Evolutionary conservation across 2,888 invertebrate species (phyloP), one percentile per base, ranked within the genome.

Genomic region (Pristionchus japonicus): DNA sequence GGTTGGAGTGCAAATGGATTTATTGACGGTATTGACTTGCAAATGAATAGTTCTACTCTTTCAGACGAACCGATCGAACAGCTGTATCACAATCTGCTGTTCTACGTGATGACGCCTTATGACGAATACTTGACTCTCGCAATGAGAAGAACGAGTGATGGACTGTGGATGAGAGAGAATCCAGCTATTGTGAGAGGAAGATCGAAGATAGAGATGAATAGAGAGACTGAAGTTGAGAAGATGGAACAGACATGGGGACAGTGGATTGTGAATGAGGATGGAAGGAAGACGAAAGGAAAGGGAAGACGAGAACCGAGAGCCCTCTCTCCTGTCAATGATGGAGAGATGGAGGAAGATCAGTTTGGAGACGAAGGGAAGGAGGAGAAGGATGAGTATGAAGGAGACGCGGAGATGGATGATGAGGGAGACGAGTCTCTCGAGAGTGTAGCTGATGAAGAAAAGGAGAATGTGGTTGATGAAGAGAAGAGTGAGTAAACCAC

Each of bases 151-250:
- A 43, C 82, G n/a, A 80, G 61, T 77, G 86, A 86, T 64, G 80
- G 82, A 86, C 52, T 67, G 67, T 88, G 52, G 84, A 9, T 49
- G 88, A 61, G 17, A 64, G 85, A 64, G n/a, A n/a, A 20, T 57
- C 57, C 23, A 47, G 49, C 57, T 17, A 67, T n/a, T 80, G 86
- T 77, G 43, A 77, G 77, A 77, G 47, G 43, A 89, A 86, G 89
- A 89, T 89, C 17, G 87, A 49, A 20, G 89, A 86, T 85, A 67
- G 31, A 52, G 61, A 61, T 77, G 9, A 27, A 20, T 52, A 82
- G 64, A 61, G 52, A 64, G 49, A n/a, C 80, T 11, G 47, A 74
- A 57, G 20, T n/a, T 74, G 74, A 57, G 52, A 47, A 61, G 37
- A 77, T 37, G 20, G 37, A 37, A 37, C 13, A 37, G 9, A 64